Base-by-base conservation (phyloP, 2,888 invertebrate genomes). In the Cheilosia urbana region DNA sequence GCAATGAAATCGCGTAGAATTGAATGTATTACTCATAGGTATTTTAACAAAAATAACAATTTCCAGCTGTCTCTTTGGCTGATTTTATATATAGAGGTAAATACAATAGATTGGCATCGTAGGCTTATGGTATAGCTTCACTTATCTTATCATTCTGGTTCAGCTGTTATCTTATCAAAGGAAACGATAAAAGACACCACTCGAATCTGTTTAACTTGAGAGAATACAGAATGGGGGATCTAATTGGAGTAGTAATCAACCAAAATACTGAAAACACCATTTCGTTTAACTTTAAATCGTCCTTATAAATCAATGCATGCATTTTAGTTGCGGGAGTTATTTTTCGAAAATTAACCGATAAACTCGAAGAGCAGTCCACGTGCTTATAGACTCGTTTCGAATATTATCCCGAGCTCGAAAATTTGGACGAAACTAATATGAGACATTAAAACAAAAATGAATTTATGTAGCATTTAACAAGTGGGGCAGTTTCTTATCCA, bases 101-200 rank as follows among this genome's bases (percentile, higher is more conserved):
- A 53, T 62, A 27, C 62, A 45, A 37, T 62, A 53, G 68, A 78
- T 71, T 78, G 47, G 21, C 24, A 71, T 71, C 71, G 30, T 49
- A 34, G 34, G 68, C 47, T 78, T 62, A 69, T 55, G 11, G 15
- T 30, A 30, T 55, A 34, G 27, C 62, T 55, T 62, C 24, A n/a
- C 9, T 53, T 78, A 69, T 71, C 78, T 78, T 63, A 78, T 78
- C 69, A 40, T 45, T 57, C 42, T n/a, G 13, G 27, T 37, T 30
- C 21, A n/a, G 49, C 30, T 42, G 42, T 24, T 62, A 77, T 78
- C 78, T 78, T 69, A 77, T 77, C 68, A 30, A 17, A 24, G 13
- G 17, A 17, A 40, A 51, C 13, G 37, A 19, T 11, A 30, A 71
- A n/a, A 47, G 7, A 15, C 15, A 7, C 49, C 49, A 27, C 6